Evolutionary conservation across 2,888 invertebrate genomes (phyloP).

Genomic region (Hedya salicella): DNA sequence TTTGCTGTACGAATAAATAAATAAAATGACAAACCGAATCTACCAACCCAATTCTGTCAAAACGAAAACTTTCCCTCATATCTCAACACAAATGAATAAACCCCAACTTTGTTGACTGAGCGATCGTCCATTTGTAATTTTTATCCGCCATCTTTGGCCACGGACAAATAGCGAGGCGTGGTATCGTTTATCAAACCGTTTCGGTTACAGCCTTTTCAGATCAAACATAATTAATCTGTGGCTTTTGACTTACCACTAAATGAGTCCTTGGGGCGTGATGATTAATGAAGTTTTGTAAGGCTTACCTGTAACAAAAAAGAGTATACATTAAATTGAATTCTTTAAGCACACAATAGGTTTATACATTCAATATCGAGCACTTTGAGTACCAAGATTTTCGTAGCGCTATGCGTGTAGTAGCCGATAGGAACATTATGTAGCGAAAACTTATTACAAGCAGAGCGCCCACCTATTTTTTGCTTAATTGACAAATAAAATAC

Average conservation of each 20-base stretch:
- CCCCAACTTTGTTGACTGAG: slow-evolving; percentile 8
- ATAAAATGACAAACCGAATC: not conserved
- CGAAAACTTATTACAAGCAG: no score
- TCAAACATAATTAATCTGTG: slow-evolving; percentile 36
- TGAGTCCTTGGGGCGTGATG: slow-evolving; percentile 14
- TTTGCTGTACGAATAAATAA: no score
- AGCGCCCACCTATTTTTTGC: no score
- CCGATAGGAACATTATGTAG: no score
- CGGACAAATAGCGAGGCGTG: slow-evolving; percentile 31
- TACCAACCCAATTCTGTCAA: not conserved
- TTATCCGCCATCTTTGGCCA: slow-evolving; percentile 34
- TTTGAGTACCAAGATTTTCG: no score
- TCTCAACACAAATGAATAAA: slow-evolving; percentile 37
- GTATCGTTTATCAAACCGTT: slow-evolving; percentile 27
- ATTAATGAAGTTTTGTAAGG: slow-evolving; percentile 26
- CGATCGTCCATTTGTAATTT: slow-evolving; percentile 35
- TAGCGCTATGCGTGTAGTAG: no score
- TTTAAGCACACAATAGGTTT: not conserved
- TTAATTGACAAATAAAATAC: no score
- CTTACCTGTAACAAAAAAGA: slow-evolving; percentile 37
- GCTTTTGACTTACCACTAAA: slow-evolving; percentile 37
- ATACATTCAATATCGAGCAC: not conserved
- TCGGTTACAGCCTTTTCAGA: slow-evolving; percentile 16
- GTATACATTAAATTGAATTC: not conserved
- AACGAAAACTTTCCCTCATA: slow-evolving; percentile 8